phyloP scores from a whole-genome alignment of 2,113 vertebrate genomes.

The Spea bombifrons region DNA sequence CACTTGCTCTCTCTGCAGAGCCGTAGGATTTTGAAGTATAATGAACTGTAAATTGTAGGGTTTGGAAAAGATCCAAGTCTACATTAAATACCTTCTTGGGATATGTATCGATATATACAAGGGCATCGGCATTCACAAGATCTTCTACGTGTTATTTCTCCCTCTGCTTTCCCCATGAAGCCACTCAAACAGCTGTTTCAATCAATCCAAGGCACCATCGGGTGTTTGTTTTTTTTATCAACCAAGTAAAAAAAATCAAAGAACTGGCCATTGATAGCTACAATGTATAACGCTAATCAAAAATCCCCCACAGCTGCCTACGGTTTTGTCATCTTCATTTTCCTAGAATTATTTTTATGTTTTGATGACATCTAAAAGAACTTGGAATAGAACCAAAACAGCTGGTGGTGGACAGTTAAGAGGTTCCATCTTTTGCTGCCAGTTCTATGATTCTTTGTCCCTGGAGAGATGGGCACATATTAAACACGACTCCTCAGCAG shows the following conservation, averaged over 20 bases:
- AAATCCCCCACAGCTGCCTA: conserved; percentile 2
- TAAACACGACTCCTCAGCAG: conserved; percentile 6
- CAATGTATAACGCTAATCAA: background rate
- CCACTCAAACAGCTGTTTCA: background rate
- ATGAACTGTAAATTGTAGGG: no score
- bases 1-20: no score
- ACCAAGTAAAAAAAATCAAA: background rate
- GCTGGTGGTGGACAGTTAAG: conserved; percentile 6
- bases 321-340: background rate
- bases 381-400: background rate
- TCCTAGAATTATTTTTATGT: background rate
- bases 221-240: background rate
- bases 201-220: background rate
- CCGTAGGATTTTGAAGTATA: no score
- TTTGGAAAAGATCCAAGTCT: no score
- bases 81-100: background rate
- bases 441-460: conserved; percentile 8
- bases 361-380: background rate
- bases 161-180: background rate
- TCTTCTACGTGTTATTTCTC: background rate
- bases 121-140: background rate
- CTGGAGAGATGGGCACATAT: conserved; percentile 3
- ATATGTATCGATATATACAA: background rate
- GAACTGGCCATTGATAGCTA: background rate
- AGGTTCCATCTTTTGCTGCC: conserved; percentile 7